These are phyloP conservation scores for Trematocara marginatum DNA, from an alignment of 2,113 vertebrate species.

Conservation along the genomic window DNA sequence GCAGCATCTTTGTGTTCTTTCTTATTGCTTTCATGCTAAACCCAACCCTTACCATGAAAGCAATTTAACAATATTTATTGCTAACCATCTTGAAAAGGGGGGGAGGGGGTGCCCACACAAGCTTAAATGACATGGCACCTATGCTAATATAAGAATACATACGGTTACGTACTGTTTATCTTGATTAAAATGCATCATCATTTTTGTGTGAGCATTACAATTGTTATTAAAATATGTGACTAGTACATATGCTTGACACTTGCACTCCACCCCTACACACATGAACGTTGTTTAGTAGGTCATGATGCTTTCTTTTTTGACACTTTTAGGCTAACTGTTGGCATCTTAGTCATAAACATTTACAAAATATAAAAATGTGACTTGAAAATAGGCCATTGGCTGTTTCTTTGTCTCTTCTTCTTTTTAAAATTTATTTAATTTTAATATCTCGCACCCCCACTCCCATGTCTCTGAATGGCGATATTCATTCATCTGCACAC, in stretches of 20 bases:
- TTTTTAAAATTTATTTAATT: not conserved
- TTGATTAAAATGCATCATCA: not conserved
- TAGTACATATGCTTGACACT: not conserved
- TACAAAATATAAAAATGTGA: not conserved
- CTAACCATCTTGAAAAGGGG: not conserved
- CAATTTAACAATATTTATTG: not conserved
- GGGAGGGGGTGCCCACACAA: not conserved
- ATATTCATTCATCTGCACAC: not conserved
- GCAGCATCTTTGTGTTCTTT: not conserved
- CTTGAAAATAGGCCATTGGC: conserved; percentile 1
- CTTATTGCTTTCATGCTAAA: not conserved
- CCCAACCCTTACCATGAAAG: not conserved
- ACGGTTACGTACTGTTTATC: not conserved
- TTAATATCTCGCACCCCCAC: not conserved
- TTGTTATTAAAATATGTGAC: not conserved
- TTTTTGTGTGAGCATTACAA: not conserved
- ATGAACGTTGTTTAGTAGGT: not conserved
- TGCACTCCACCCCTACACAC: not conserved
- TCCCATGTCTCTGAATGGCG: not conserved
- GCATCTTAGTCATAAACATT: not conserved
- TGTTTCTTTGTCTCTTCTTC: not conserved
- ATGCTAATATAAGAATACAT: not conserved
- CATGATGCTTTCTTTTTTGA: not conserved
- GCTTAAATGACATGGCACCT: not conserved
- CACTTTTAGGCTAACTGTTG: not conserved